phyloP scores from a whole-genome alignment of 92 coral and sea anemone genomes.

The Montipora capitata region DNA sequence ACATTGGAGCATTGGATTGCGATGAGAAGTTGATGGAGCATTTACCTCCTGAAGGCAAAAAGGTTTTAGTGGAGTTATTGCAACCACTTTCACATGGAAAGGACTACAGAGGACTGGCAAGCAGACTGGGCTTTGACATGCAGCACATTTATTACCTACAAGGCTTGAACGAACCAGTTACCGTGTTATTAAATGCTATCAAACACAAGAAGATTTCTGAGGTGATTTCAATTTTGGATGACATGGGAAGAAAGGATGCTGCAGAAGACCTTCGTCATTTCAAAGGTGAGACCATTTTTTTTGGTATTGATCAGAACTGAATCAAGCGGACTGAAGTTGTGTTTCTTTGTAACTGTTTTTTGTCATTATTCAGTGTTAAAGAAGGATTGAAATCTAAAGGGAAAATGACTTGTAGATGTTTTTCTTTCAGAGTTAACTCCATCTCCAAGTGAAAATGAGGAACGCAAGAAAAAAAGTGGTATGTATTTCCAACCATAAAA shows the following conservation, averaged over 20 bases:
- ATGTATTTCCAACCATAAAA: neutral
- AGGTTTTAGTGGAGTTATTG: constrained; percentile 11
- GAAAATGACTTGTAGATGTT: neutral
- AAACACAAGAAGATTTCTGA: constrained; percentile 47
- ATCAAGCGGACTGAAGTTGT: no score
- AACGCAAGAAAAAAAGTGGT: neutral
- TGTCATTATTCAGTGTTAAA: no score
- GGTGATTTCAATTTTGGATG: constrained; percentile 64
- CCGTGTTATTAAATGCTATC: constrained; percentile 43
- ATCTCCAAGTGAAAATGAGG: neutral
- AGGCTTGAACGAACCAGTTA: constrained; percentile 76
- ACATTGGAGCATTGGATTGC: neutral
- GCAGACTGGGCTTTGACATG: constrained; percentile 65
- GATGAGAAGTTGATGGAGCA: constrained; percentile 75
- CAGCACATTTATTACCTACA: constrained; percentile 67
- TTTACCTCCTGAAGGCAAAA: constrained; percentile 67
- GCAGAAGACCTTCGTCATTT: constrained; percentile 77
- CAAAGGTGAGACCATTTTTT: constrained; percentile 65
- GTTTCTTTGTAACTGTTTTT: no score
- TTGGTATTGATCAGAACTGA: no score
- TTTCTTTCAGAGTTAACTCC: constrained; percentile 10
- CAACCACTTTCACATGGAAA: constrained; percentile 60
- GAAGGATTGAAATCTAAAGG: no score
- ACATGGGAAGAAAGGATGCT: constrained; percentile 80
- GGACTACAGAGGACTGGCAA: constrained; percentile 86